These are phyloP conservation scores for Aptenodytes patagonicus DNA, from an alignment of 2,113 vertebrate species.

Conservation along the genomic window DNA sequence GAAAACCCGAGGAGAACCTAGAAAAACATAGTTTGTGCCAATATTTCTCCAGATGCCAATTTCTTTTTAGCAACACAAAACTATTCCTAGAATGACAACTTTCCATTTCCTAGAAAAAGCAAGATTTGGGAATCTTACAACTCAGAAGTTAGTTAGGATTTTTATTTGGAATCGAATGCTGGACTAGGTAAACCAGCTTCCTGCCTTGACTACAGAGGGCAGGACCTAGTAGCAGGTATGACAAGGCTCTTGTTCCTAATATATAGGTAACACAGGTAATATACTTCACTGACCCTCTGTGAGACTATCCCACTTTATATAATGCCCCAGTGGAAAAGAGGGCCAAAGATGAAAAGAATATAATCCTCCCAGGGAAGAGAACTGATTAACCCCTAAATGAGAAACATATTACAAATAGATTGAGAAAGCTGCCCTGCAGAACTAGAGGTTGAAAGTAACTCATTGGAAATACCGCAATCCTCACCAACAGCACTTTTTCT, in stretches of 20 bases:
- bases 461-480: neutral
- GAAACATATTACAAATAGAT: neutral
- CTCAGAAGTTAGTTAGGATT: neutral
- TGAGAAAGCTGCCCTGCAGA: neutral
- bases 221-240: neutral
- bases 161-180: neutral
- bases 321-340: neutral
- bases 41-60: neutral
- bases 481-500: neutral
- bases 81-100: neutral
- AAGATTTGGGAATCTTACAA: neutral
- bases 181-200: neutral
- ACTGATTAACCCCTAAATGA: neutral
- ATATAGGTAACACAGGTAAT: neutral
- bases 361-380: neutral
- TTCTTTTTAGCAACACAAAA: neutral
- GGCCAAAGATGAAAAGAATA: neutral
- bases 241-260: neutral
- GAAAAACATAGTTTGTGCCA: neutral
- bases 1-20: neutral
- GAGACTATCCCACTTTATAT: neutral
- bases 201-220: neutral
- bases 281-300: neutral
- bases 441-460: neutral
- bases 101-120: neutral